Percentiles rank a stretch among this genome's conserved stretches.
Conservation (phyloP, 2,113 vertebrate species). For the Columba janthina region DNA sequence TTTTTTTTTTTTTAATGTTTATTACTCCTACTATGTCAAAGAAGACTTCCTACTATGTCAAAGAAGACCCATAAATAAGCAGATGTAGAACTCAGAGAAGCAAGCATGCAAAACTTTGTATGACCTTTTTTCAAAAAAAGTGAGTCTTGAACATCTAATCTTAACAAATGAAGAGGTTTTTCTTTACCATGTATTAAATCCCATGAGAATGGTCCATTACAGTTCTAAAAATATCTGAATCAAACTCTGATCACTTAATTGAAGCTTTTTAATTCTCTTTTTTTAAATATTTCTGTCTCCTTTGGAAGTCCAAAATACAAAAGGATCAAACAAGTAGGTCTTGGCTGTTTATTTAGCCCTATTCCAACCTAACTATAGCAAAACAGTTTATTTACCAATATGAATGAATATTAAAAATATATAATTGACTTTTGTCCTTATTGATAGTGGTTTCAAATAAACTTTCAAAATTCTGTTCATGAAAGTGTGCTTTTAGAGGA, state of each 20-base stretch:
- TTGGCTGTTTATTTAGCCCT: neutral
- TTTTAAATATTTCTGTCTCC: neutral
- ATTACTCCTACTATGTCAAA: neutral
- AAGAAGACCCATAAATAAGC: neutral
- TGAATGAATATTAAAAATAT: neutral
- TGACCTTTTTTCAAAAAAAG: neutral
- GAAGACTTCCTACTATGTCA: neutral
- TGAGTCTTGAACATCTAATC: neutral
- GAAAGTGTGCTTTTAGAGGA: neutral
- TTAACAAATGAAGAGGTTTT: neutral
- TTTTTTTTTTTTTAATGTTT: neutral
- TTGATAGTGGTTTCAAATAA: neutral
- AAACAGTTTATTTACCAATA: neutral
- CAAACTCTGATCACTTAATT: neutral
- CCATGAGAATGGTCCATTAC: rapidly evolving
- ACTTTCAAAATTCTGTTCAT: neutral
- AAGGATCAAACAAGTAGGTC: neutral
- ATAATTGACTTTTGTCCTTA: neutral
- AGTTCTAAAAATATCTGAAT: neutral
- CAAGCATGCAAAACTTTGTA: rapidly evolving
- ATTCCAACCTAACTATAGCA: neutral
- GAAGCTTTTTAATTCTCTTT: neutral
- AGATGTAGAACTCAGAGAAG: neutral
- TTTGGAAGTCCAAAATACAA: neutral
- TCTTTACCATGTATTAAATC: neutral